phyloP scores from a whole-genome alignment of 2,113 vertebrate genomes.

The Ailurus styani region DNA sequence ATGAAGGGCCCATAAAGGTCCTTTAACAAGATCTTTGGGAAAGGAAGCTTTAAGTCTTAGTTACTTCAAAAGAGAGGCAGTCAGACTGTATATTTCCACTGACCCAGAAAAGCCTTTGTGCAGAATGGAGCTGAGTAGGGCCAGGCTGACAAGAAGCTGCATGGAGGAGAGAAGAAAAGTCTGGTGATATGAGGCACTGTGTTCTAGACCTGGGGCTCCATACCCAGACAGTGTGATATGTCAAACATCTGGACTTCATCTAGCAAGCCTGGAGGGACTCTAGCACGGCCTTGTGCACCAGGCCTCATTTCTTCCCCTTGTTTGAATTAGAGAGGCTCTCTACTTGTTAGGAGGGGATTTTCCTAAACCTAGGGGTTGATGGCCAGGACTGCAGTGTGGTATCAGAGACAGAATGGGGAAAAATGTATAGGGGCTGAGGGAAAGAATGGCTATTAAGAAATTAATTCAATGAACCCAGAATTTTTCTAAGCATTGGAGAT shows the following conservation, averaged over 20 bases:
- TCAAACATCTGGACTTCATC: neutral
- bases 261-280: neutral
- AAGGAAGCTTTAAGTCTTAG: neutral
- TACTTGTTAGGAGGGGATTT: neutral
- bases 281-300: neutral
- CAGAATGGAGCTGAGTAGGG: neutral
- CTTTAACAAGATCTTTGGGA: neutral
- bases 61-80: neutral
- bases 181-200: neutral
- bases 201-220: neutral
- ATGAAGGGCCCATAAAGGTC: neutral
- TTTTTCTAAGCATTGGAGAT: neutral
- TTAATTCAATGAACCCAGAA: neutral
- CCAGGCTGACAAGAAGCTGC: neutral
- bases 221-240: neutral
- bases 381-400: neutral
- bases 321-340: neutral
- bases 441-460: neutral
- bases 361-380: neutral
- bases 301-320: neutral
- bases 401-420: neutral
- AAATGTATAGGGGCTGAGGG: neutral
- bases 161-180: neutral
- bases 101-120: neutral
- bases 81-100: neutral